These are phyloP conservation scores for Netelia fuscicornis DNA, from an alignment of 2,888 invertebrate species.

Conservation along the genomic window DNA sequence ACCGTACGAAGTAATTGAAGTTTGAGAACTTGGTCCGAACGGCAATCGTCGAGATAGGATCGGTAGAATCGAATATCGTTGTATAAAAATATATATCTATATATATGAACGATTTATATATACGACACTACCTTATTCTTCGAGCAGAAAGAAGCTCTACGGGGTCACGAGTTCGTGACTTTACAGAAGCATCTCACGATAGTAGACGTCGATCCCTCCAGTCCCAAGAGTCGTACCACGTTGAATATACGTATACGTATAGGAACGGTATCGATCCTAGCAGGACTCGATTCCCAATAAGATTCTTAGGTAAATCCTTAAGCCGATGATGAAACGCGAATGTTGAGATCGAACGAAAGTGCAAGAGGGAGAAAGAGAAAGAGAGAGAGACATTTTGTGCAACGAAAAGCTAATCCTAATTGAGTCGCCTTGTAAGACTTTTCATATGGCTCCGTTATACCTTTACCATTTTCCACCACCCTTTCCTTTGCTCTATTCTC, in stretches of 20 bases:
- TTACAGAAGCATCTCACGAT: conserved; percentile 41
- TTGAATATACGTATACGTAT: not conserved
- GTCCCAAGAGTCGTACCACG: conserved; percentile 31
- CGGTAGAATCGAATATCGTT: conserved; percentile 57
- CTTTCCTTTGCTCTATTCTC: conserved; percentile 20
- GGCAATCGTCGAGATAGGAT: conserved; percentile 45
- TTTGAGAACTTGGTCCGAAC: conserved; percentile 54
- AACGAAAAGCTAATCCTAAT: conserved; percentile 80
- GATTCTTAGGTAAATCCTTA: conserved; percentile 80
- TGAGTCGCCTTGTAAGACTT: conserved; percentile 80
- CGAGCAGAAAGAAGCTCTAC: conserved; percentile 41
- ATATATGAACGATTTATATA: conserved; percentile 35
- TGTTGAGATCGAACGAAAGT: conserved; percentile 70
- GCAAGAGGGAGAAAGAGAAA: conserved; percentile 76
- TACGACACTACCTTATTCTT: conserved; percentile 44
- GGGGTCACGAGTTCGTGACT: conserved; percentile 56
- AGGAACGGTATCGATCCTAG: conserved; percentile 53
- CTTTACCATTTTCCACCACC: conserved; percentile 48
- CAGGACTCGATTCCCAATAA: conserved; percentile 73
- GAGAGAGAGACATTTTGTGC: conserved; percentile 72
- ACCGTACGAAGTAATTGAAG: conserved; percentile 49
- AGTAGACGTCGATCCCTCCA: conserved; percentile 37
- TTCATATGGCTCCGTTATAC: conserved; percentile 50
- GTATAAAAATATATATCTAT: conserved; percentile 6
- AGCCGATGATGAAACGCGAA: conserved; percentile 77